Percentiles rank a stretch among this genome's conserved stretches.
phyloP scores from a whole-genome alignment of 2,888 invertebrate genomes.

The Iphiclides podalirius region DNA sequence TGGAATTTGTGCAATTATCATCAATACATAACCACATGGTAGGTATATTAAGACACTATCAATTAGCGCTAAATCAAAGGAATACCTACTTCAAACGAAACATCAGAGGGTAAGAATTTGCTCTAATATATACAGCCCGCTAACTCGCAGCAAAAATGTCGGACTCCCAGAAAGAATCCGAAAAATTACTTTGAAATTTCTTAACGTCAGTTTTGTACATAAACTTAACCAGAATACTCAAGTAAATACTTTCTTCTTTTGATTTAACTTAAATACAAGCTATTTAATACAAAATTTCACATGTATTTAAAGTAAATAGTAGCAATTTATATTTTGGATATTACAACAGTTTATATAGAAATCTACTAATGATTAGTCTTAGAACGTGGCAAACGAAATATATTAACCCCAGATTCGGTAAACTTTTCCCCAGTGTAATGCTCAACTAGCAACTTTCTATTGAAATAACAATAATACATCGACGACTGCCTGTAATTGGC shows the following conservation, averaged over 20 bases:
- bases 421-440: no score
- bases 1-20: no score
- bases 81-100: slow-evolving; percentile 14
- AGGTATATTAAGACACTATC: background rate
- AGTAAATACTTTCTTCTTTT: slow-evolving; percentile 25
- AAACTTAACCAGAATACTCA: slow-evolving; percentile 39
- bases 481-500: no score
- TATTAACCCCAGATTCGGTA: no score
- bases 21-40: no score
- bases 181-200: slow-evolving; percentile 54
- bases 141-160: slow-evolving; percentile 43
- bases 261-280: slow-evolving; percentile 10
- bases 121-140: slow-evolving; percentile 17
- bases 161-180: slow-evolving; percentile 50
- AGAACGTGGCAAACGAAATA: no score
- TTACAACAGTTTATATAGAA: no score
- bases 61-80: slow-evolving; percentile 2
- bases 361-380: no score
- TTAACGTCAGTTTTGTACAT: slow-evolving; percentile 36
- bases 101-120: slow-evolving; percentile 12
- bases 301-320: no score
- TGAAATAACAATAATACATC: no score
- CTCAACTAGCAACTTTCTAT: background rate
- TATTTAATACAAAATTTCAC: no score
- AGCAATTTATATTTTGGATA: no score